Evolutionary conservation across 37 sponge, comb jelly and placozoan genomes (phyloP).

Genomic region (Bolinopsis microptera): DNA sequence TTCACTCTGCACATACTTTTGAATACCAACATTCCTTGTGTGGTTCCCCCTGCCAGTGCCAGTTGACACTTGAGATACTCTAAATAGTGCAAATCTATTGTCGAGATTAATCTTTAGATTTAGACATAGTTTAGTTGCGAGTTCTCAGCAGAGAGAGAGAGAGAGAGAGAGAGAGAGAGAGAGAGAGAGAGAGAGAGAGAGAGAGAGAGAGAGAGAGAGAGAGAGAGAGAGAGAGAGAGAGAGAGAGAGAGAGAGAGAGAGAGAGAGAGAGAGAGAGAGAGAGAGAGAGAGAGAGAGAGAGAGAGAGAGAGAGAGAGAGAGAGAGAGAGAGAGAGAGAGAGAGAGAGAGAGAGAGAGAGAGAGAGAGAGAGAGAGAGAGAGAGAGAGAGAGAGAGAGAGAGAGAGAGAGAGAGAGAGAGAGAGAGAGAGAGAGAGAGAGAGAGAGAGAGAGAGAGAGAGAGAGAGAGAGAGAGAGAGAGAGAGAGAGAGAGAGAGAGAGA

Average conservation of each 20-base stretch:
- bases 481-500: background rate
- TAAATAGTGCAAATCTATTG: background rate
- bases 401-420: conserved; percentile 33
- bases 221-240: background rate
- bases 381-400: background rate
- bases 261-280: conserved; percentile 1
- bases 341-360: background rate
- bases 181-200: background rate
- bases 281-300: background rate
- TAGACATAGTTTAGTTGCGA: background rate
- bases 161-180: background rate
- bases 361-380: background rate
- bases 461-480: conserved; percentile 26
- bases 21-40: background rate
- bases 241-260: background rate
- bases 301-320: background rate
- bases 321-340: background rate
- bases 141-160: background rate
- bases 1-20: background rate
- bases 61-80: background rate
- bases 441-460: background rate
- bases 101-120: background rate
- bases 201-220: background rate
- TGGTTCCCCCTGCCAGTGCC: background rate
- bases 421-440: background rate